phyloP scores from a whole-genome alignment of 2,888 invertebrate species.

The Conops quadrifasciatus region DNA sequence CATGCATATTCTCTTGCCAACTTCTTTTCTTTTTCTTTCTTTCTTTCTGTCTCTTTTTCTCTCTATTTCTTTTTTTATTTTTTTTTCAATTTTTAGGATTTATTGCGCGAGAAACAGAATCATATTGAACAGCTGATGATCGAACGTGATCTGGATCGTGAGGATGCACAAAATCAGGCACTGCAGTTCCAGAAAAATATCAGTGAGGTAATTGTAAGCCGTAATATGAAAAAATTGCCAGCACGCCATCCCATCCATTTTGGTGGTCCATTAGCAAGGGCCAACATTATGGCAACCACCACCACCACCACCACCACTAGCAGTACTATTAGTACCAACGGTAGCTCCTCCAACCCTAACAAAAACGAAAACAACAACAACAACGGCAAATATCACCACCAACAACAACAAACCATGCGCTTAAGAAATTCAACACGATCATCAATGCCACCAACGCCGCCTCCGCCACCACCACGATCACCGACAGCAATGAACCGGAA shows the following conservation, averaged over 20 bases:
- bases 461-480: slow-evolving; percentile 41
- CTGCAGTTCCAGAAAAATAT: slow-evolving; percentile 63
- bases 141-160: slow-evolving; percentile 89
- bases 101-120: slow-evolving; percentile 91
- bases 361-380: slow-evolving; percentile 39
- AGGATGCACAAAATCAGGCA: slow-evolving; percentile 82
- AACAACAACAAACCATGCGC: too few species aligned
- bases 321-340: slow-evolving; percentile 20
- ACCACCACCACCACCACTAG: slow-evolving; percentile 41
- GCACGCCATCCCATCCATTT: slow-evolving; percentile 36
- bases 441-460: slow-evolving; percentile 40
- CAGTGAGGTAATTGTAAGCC: slow-evolving; percentile 64
- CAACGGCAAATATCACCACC: slow-evolving; percentile 28
- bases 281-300: slow-evolving; percentile 49
- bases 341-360: slow-evolving; percentile 14
- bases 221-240: slow-evolving; percentile 54
- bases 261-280: slow-evolving; percentile 13
- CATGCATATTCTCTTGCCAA: neutral
- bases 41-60: slow-evolving; percentile 7
- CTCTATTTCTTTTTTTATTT: slow-evolving; percentile 31
- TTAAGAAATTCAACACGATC: slow-evolving; percentile 34
- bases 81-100: slow-evolving; percentile 72
- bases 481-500: slow-evolving; percentile 48
- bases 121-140: slow-evolving; percentile 92
- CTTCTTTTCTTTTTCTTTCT: neutral